phyloP scores from a whole-genome alignment of 2,888 invertebrate genomes.

The Dusona sp. region DNA sequence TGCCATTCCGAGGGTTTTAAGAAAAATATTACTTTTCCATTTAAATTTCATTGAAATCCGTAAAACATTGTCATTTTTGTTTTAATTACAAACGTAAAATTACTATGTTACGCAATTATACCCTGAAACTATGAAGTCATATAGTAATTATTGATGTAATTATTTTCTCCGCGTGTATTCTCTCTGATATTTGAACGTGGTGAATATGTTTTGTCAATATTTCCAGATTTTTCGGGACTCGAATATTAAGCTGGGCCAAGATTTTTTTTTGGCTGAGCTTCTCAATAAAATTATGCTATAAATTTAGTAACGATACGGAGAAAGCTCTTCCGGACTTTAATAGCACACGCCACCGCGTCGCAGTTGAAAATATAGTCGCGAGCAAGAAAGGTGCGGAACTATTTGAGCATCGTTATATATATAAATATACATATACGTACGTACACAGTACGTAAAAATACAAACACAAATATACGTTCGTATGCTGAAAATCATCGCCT shows the following conservation, averaged over 20 bases:
- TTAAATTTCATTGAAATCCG: no score
- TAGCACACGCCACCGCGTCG: constrained; percentile 25
- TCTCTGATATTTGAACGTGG: no score
- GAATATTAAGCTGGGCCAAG: background rate
- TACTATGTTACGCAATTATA: no score
- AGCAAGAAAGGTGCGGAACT: constrained; percentile 47
- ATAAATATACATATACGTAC: constrained; percentile 6
- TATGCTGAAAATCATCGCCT: background rate
- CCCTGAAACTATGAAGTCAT: no score
- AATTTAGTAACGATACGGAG: constrained; percentile 26
- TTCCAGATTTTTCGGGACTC: constrained; percentile 17
- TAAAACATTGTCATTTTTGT: no score
- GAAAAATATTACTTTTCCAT: no score
- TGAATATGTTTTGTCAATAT: constrained; percentile 1
- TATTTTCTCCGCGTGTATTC: no score
- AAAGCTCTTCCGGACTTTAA: constrained; percentile 21
- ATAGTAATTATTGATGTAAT: no score
- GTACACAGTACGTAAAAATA: background rate
- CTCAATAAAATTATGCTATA: constrained; percentile 2
- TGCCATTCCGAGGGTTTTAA: no score
- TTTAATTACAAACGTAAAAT: no score
- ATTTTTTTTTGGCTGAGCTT: constrained; percentile 8
- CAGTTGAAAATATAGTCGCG: constrained; percentile 50
- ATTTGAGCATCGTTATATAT: constrained; percentile 30
- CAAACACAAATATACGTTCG: background rate